A percentile compares a stretch with the other conserved stretches of the same genome.
Evolutionary conservation across 1,140 invertebrate genomes (phyloP).

Genomic region (Drosophila navojoa): DNA sequence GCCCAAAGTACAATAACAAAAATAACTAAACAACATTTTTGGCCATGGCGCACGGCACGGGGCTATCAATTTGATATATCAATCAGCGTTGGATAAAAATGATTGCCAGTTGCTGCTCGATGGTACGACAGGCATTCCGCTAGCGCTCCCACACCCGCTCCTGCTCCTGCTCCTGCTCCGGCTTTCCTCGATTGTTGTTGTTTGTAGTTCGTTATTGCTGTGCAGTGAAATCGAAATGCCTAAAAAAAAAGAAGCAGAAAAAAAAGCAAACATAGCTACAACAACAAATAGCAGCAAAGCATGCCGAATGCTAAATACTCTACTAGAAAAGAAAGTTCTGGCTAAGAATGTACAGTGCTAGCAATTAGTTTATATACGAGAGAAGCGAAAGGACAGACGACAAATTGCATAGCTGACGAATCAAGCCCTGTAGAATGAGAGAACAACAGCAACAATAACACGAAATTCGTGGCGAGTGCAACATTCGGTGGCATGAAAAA

Average conservation of each 20-base stretch:
- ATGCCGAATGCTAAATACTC: too few species aligned
- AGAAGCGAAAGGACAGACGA: not conserved
- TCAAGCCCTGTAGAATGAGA: too few species aligned
- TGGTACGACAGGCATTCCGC: slow-evolving; percentile 2
- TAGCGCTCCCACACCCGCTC: too few species aligned
- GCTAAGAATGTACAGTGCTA: too few species aligned
- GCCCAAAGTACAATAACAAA: slow-evolving; percentile 19
- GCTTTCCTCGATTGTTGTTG: slow-evolving; percentile 12
- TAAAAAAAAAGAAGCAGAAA: slow-evolving; percentile 1
- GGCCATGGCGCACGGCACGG: slow-evolving; percentile 20
- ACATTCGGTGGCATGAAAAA: slow-evolving; percentile 2
- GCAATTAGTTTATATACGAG: not conserved
- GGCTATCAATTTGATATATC: slow-evolving; percentile 79
- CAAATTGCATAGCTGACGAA: too few species aligned
- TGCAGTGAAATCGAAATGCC: slow-evolving; percentile 20
- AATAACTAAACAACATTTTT: slow-evolving; percentile 48
- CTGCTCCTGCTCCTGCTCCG: too few species aligned
- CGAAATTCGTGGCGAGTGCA: slow-evolving; percentile 17
- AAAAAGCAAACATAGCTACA: not conserved
- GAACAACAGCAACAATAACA: not conserved
- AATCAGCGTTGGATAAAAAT: slow-evolving; percentile 62
- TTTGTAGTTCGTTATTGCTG: slow-evolving; percentile 46
- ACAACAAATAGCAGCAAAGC: too few species aligned
- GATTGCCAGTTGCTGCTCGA: slow-evolving; percentile 31
- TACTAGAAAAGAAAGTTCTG: too few species aligned